phyloP scores from a whole-genome alignment of 2,113 vertebrate species.

The Prunella himalayana region DNA sequence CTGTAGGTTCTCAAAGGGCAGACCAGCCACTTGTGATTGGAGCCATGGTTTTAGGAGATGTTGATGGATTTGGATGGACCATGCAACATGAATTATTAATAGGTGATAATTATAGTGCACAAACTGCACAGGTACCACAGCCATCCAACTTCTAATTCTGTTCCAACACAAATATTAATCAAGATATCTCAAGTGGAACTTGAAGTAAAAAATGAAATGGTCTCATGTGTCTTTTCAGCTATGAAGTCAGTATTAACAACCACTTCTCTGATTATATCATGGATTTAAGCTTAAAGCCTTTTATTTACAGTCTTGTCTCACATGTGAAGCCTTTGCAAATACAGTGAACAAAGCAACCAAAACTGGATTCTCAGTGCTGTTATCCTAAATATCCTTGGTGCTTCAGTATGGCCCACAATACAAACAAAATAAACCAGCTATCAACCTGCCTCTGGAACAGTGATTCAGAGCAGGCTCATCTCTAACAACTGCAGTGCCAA shows the following conservation, averaged over 20 bases:
- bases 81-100: background rate
- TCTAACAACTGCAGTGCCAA: background rate
- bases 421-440: background rate
- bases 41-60: background rate
- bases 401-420: background rate
- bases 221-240: background rate
- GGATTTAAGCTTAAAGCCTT: background rate
- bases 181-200: background rate
- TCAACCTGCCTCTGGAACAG: background rate
- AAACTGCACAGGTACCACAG: background rate
- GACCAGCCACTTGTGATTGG: background rate
- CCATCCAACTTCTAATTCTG: background rate
- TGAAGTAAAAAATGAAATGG: background rate
- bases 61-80: background rate
- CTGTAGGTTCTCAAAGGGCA: background rate
- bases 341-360: background rate
- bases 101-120: rapidly evolving
- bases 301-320: background rate
- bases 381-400: background rate
- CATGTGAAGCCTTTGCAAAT: background rate
- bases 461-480: background rate
- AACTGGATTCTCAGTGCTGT: background rate
- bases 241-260: background rate
- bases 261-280: background rate
- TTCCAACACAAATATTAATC: background rate